A percentile compares a stretch with the other conserved stretches of the same genome.
These are phyloP conservation scores for Cheilosia variabilis DNA, from an alignment of 2,888 invertebrate species.

Conservation along the genomic window DNA sequence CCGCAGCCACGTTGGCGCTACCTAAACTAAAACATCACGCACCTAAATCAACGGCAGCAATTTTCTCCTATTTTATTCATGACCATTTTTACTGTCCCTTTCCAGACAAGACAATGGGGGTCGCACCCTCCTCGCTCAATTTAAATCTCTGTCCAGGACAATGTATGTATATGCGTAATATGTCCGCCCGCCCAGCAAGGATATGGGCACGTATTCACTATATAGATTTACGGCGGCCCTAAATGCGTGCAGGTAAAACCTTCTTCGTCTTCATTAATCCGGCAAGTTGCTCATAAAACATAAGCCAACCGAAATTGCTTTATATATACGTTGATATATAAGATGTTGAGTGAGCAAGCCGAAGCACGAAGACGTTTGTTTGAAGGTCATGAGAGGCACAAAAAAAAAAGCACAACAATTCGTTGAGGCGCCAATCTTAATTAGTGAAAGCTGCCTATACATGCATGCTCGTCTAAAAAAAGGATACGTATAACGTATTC, in stretches of 20 bases:
- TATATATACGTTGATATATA: neutral
- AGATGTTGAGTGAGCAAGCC: neutral
- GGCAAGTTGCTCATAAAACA: conserved; percentile 46
- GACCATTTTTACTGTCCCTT: conserved; percentile 2
- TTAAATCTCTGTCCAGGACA: conserved; percentile 53
- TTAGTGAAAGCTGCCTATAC: conserved; percentile 19
- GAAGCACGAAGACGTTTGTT: neutral
- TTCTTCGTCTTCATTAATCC: conserved; percentile 35
- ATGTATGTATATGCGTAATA: conserved; percentile 21
- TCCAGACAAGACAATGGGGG: neutral
- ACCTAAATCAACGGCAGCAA: conserved; percentile 59
- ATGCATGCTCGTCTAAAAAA: neutral
- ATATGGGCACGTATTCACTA: conserved; percentile 53
- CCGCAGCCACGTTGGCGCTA: conserved; percentile 32
- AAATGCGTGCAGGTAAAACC: conserved; percentile 47
- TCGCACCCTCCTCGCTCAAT: conserved; percentile 12
- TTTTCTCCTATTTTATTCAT: conserved; percentile 67
- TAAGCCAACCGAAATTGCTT: conserved; percentile 56
- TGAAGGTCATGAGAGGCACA: conserved; percentile 9
- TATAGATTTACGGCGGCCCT: conserved; percentile 33
- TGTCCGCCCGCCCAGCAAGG: conserved; percentile 8
- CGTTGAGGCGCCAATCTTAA: conserved; percentile 44
- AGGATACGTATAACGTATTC: neutral
- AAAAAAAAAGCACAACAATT: neutral
- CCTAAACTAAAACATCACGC: conserved; percentile 44